phyloP scores from a whole-genome alignment of 1,140 invertebrate genomes.

The Diorhabda sublineata region DNA sequence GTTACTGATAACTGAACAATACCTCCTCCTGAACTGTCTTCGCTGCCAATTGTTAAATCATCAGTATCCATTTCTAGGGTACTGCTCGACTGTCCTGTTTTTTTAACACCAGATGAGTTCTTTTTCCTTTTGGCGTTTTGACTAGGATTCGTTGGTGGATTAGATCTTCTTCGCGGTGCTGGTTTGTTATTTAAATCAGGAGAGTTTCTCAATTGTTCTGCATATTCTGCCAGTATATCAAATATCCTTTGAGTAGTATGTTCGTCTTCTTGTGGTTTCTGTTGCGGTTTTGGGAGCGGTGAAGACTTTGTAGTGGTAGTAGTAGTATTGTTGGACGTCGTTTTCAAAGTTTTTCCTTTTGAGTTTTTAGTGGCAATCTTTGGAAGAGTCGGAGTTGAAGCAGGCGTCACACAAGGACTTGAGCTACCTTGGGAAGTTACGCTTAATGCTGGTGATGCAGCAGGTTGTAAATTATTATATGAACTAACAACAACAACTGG shows the following conservation, averaged over 20 bases:
- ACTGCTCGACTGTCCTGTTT: slow-evolving; percentile 38
- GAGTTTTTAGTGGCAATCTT: slow-evolving; percentile 54
- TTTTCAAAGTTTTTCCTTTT: slow-evolving; percentile 48
- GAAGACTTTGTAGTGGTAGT: slow-evolving; percentile 60
- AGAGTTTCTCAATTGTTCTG: slow-evolving; percentile 73
- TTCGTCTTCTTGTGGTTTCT: slow-evolving; percentile 76
- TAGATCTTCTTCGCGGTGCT: slow-evolving; percentile 67
- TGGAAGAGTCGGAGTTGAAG: slow-evolving; percentile 47
- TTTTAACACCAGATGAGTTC: slow-evolving; percentile 55
- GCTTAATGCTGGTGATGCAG: slow-evolving; percentile 56
- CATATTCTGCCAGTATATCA: slow-evolving; percentile 75
- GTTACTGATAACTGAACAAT: slow-evolving; percentile 54
- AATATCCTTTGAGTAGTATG: slow-evolving; percentile 76
- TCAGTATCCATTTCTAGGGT: slow-evolving; percentile 52
- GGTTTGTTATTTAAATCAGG: slow-evolving; percentile 78
- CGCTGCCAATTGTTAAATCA: slow-evolving; percentile 65
- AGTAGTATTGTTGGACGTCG: slow-evolving; percentile 33
- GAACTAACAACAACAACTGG: slow-evolving; percentile 57
- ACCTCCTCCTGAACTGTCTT: slow-evolving; percentile 66
- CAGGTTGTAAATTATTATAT: slow-evolving; percentile 55
- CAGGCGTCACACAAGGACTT: slow-evolving; percentile 57
- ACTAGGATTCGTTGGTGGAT: slow-evolving; percentile 67
- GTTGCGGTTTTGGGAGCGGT: slow-evolving; percentile 62
- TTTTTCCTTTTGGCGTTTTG: slow-evolving; percentile 70
- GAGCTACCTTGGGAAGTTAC: slow-evolving; percentile 61